phyloP scores from a whole-genome alignment of 2,797 vertebrate species.

The Alcedo atthis region DNA sequence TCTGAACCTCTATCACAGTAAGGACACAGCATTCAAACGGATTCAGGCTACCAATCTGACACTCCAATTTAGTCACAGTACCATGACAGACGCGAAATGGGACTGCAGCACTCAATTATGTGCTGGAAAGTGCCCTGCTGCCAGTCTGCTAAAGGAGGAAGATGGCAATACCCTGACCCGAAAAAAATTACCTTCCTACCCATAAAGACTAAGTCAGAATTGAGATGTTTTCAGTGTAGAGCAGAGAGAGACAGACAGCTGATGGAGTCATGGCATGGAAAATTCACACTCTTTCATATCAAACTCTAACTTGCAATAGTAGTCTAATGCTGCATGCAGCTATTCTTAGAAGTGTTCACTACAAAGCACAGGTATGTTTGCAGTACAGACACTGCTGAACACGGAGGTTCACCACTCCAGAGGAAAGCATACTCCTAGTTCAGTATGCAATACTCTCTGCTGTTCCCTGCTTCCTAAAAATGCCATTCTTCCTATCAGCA shows the following conservation, averaged over 20 bases:
- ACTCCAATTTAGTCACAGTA: not conserved
- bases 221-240: not conserved
- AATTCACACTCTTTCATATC: not conserved
- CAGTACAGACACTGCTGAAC: not conserved
- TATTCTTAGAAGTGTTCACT: not conserved
- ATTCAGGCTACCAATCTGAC: not conserved
- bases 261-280: not conserved
- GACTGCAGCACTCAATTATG: not conserved
- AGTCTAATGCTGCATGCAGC: not conserved
- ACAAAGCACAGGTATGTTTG: not conserved
- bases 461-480: not conserved
- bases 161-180: not conserved
- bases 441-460: not conserved
- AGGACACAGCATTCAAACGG: not conserved
- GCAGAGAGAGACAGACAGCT: not conserved
- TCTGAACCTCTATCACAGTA: not conserved
- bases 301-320: not conserved
- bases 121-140: not conserved
- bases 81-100: not conserved
- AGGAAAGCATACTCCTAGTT: not conserved
- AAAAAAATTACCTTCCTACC: not conserved
- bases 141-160: not conserved
- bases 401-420: accelerated
- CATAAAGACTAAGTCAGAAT: not conserved
- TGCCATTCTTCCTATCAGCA: not conserved